Evolutionary conservation across 2,113 vertebrate species (phyloP), one percentile per base, ranked within the genome.

Genomic region (Quiscalus mexicanus): DNA sequence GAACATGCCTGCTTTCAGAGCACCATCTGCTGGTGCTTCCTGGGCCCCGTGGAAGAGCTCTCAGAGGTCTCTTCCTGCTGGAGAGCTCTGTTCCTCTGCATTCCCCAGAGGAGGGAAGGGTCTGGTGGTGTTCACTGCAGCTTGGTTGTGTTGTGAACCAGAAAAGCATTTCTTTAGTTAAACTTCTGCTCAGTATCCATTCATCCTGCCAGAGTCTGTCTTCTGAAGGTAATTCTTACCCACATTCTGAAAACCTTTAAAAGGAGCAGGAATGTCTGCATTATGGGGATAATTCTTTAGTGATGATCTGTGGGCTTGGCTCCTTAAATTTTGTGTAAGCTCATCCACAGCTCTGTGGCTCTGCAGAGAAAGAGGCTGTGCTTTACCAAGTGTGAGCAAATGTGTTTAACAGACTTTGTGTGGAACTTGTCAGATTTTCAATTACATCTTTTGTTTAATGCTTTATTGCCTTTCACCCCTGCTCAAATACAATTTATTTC

Each of bases 1-100:
- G 74, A 84, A 74, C 5, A 12, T 88, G 10, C 45, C 35, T 95
- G 62, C 30, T 74, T 88, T 88, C 39, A 19, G n/a, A 84, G 63
- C 82, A 86, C 87, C 68, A 76, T 94, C 87, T 96, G 53, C 87
- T 91, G 94, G 78, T 84, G 24, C 41, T 71, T 47, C 23, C 6
- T 17, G 73, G 12, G 5, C n/a, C 24, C 23, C 3, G 4, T 41
- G 67, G 39, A 19, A 25, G 49, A 49, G 12, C 49, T 49, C 47
- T 49, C 47, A 49, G 47, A 49, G 47, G 23, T 49, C 47, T 49
- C 7, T 49, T 49, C 22, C 39, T 77, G 44, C 41, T 68, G 68
- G 22, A 35, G 37, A 37, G 12, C 5, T 17, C 8, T 6, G 23
- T 4, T 85, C 31, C 14, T 65, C 58, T 63, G 28, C 6, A 0